phyloP scores from a whole-genome alignment of 2,888 invertebrate species.

The Neuroscelio doddi region DNA sequence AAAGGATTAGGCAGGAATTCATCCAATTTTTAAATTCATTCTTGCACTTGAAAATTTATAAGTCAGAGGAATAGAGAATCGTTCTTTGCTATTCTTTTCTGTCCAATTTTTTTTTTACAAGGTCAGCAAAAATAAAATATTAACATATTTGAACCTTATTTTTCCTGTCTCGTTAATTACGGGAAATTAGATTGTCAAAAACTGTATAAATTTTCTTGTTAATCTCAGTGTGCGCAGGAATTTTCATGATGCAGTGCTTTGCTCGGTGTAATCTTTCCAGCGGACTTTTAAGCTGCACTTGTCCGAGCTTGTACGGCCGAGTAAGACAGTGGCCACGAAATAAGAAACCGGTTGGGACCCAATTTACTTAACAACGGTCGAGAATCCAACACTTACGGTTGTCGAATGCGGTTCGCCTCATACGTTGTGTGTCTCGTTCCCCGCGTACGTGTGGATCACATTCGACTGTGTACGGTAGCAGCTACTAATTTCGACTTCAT shows the following conservation, averaged over 20 bases:
- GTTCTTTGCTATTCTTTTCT: no score
- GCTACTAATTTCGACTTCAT: conserved; percentile 73
- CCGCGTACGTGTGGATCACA: conserved; percentile 51
- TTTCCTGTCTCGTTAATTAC: not conserved
- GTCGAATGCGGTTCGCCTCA: no score
- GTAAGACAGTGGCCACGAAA: conserved; percentile 72
- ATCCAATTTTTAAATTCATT: no score
- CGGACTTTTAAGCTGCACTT: conserved; percentile 47
- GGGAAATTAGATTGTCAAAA: not conserved
- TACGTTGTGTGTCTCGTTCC: conserved; percentile 31
- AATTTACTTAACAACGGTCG: conserved; percentile 72
- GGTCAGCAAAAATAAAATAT: no score
- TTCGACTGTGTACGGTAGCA: conserved; percentile 68
- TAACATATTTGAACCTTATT: no score
- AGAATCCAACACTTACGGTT: conserved; percentile 71
- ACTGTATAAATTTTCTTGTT: not conserved
- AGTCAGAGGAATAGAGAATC: no score
- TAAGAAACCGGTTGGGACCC: conserved; percentile 72
- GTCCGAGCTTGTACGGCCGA: conserved; percentile 49
- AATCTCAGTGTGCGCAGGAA: no score
- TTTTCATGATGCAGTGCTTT: no score
- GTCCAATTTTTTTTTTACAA: no score
- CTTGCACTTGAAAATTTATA: no score
- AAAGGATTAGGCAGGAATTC: no score
- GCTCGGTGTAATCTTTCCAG: no score